Evolutionary conservation across 2,888 invertebrate species (phyloP).

Genomic region (Acronicta psi): DNA sequence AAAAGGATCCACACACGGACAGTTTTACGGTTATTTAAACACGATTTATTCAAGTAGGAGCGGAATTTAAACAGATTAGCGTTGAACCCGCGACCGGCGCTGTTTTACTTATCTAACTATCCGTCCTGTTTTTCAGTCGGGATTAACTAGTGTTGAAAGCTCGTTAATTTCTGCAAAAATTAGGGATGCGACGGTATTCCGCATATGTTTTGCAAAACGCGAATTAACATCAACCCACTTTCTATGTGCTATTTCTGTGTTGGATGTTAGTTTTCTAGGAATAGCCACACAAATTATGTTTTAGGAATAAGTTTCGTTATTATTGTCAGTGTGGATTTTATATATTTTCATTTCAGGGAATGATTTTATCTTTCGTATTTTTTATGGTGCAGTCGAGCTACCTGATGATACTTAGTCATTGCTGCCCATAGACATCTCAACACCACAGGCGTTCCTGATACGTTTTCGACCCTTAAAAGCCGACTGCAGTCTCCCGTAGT

Average conservation of each 20-base stretch:
- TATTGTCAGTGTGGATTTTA: no score
- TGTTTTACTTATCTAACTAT: constrained; percentile 66
- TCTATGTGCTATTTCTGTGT: not conserved
- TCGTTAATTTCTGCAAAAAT: constrained; percentile 47
- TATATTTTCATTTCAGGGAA: no score
- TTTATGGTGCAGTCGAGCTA: no score
- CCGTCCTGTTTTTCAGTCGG: constrained; percentile 50
- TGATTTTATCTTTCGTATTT: no score
- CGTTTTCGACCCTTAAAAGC: no score
- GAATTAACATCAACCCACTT: constrained; percentile 40
- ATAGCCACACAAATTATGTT: not conserved
- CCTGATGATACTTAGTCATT: no score
- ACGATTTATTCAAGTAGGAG: constrained; percentile 78
- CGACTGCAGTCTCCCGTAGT: no score
- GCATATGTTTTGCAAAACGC: constrained; percentile 32
- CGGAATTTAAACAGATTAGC: constrained; percentile 78
- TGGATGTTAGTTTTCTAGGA: not conserved
- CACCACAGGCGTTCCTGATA: no score
- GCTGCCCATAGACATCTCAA: no score
- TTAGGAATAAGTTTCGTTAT: not conserved
- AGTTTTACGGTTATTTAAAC: constrained; percentile 80
- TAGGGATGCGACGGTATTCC: constrained; percentile 19
- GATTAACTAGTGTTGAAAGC: constrained; percentile 54
- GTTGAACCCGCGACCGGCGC: constrained; percentile 60
- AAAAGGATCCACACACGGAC: constrained; percentile 71